phyloP scores from a whole-genome alignment of 2,888 invertebrate genomes.

The Epiperipatus broadwayi region DNA sequence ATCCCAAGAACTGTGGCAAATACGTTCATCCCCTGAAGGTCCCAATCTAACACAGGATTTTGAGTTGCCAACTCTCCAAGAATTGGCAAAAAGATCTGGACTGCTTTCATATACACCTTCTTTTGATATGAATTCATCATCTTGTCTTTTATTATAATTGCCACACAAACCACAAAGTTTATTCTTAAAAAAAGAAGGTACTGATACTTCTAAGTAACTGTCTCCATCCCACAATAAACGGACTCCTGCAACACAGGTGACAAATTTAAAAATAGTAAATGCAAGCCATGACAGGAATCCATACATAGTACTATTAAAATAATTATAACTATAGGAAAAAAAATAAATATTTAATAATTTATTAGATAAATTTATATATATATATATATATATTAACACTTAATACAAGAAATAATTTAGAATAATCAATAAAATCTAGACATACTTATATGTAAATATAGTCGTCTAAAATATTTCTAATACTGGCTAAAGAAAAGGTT shows the following conservation, averaged over 20 bases:
- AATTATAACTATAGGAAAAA: neutral
- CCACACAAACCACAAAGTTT: constrained; percentile 77
- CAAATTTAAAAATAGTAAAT: neutral
- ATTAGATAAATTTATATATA: no score
- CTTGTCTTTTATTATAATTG: constrained; percentile 67
- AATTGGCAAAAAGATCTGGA: constrained; percentile 51
- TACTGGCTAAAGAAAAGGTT: no score
- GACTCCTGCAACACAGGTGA: constrained; percentile 37
- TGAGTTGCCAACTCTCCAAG: constrained; percentile 72
- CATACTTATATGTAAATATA: no score
- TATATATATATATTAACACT: no score
- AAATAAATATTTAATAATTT: neutral
- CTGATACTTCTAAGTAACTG: constrained; percentile 64
- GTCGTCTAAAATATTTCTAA: no score
- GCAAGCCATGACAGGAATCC: constrained; percentile 5
- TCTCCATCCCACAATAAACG: constrained; percentile 80
- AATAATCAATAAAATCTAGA: no score
- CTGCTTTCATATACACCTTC: constrained; percentile 39
- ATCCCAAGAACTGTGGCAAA: constrained; percentile 12
- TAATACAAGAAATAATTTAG: no score
- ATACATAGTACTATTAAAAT: neutral
- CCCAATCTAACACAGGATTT: constrained; percentile 22
- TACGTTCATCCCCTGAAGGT: neutral
- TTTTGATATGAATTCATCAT: constrained; percentile 49
- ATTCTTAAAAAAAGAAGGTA: constrained; percentile 51